A percentile compares a stretch with the other conserved stretches of the same genome.
phyloP scores from a whole-genome alignment of 2,888 invertebrate species.

The Ceratothoa steindachneri region DNA sequence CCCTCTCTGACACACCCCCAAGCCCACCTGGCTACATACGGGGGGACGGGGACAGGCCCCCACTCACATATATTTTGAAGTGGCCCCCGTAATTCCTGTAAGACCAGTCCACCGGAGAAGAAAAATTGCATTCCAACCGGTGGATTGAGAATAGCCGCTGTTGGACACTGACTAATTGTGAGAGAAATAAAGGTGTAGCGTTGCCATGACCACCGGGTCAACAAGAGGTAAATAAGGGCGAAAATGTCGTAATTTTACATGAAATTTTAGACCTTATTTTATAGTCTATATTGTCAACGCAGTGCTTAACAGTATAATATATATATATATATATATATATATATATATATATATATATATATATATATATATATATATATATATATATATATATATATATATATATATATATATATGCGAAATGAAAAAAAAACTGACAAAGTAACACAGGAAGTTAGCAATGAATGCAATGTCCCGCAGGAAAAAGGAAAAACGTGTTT shows the following conservation, averaged over 20 bases:
- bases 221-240: conserved; percentile 25
- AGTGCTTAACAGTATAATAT: neutral
- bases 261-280: neutral
- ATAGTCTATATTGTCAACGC: neutral
- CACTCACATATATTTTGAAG: neutral
- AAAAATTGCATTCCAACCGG: conserved; percentile 32
- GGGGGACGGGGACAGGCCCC: no score
- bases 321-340: conserved; percentile 14
- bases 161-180: conserved; percentile 40
- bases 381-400: neutral
- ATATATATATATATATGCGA: neutral
- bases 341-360: conserved; percentile 9
- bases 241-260: neutral
- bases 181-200: conserved; percentile 29
- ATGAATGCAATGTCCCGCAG: no score
- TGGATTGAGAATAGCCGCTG: conserved; percentile 35
- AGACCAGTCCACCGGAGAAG: conserved; percentile 8
- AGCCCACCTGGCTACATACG: neutral
- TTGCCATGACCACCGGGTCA: conserved; percentile 34
- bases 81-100: neutral
- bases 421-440: no score
- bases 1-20: neutral
- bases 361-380: conserved; percentile 13
- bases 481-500: no score
- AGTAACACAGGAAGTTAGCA: no score